phyloP scores from a whole-genome alignment of 2,113 vertebrate species.

The Plecturocebus donacophilus region DNA sequence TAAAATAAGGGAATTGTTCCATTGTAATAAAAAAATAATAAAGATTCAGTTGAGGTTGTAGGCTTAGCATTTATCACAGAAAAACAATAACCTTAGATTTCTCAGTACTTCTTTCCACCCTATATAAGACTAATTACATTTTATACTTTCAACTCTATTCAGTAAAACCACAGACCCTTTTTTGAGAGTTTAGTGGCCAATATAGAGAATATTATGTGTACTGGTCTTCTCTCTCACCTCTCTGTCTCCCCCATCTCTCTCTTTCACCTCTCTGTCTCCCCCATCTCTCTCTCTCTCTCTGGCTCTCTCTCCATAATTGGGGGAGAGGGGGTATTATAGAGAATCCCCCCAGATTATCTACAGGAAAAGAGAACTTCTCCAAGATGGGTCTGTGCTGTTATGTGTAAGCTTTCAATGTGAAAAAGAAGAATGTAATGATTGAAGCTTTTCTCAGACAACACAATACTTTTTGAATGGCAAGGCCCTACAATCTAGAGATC shows the following conservation, averaged over 20 bases:
- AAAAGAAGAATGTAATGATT: neutral
- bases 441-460: neutral
- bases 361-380: neutral
- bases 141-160: neutral
- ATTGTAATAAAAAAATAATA: neutral
- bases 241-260: neutral
- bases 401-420: neutral
- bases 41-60: neutral
- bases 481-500: neutral
- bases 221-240: neutral
- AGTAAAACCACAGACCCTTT: neutral
- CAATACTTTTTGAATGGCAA: neutral
- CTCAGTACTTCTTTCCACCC: neutral
- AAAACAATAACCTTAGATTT: neutral
- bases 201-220: rapidly evolving
- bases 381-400: neutral
- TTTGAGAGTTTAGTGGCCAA: neutral
- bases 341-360: neutral
- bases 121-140: neutral
- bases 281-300: neutral
- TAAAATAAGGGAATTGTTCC: neutral
- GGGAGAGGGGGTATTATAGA: too few relatives aligned
- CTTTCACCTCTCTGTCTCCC: neutral
- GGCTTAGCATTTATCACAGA: neutral
- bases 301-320: neutral